Evolutionary conservation across 2,888 invertebrate species (phyloP), one percentile per base, ranked within the genome.

Genomic region (Caenorhabditis auriculariae): DNA sequence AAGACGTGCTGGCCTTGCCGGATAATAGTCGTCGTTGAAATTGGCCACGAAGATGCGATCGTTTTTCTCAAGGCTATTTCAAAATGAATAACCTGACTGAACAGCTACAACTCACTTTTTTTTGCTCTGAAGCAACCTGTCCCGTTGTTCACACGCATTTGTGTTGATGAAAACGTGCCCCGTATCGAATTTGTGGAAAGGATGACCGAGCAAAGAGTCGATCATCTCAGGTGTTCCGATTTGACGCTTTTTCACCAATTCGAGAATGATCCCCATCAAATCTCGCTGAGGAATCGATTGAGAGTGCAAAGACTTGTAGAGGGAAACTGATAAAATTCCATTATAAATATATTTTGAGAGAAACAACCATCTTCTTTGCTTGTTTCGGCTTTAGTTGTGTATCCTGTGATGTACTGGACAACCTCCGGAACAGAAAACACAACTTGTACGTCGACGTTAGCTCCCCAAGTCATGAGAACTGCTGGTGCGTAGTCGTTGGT

Each of bases 381-480:
- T 1, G 41, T 15, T 9, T 49, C 46, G 2, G 39, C 49, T 15
- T 49, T 39, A 4, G 39, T 38, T 6, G 39, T 17, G 28, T 49
- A 49, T 2, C 21, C n/a, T 2, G 49, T 49, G 28, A 49, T 23
- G 27, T 49, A 42, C 3, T 7, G 5, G 1, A 42, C 24, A 2
- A 42, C 39, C 2, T 42, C 29, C 21, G 28, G 41, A 26, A 29
- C 32, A 17, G 21, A 2, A 4, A 27, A 27, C 2, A 49, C 49
- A n/a, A n/a, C 38, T 21, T 49, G 49, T 4, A 49, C 15, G 15
- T 49, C 49, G 2, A 49, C 19, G 39, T 49, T 49, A 1, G 39
- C 49, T 3, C 21, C 28, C 49, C 49, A 49, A 2, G 27, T 41
- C 7, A 49, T 12, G 3, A 49, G 28, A 3, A 49, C 3, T 2